Percentiles rank a stretch among this genome's conserved stretches.
Evolutionary conservation across 1,140 invertebrate species (phyloP).

Genomic region (Neodiprion pinetum): DNA sequence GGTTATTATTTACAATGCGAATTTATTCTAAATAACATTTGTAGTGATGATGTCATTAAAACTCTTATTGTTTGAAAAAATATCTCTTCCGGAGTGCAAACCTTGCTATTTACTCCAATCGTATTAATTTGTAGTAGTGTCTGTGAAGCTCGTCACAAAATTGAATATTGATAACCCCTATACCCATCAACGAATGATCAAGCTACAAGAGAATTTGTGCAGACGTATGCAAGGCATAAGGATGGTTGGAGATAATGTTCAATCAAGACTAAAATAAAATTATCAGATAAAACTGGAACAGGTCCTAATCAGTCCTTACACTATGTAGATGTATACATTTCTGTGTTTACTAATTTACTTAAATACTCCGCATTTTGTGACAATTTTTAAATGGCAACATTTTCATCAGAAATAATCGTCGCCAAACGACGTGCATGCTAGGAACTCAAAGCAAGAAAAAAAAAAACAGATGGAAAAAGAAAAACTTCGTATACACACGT

Average conservation of each 20-base stretch:
- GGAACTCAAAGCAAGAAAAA: neutral
- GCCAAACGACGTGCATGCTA: conserved; percentile 36
- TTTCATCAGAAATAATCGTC: conserved; percentile 35
- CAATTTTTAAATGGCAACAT: conserved; percentile 47
- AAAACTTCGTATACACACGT: conserved; percentile 23
- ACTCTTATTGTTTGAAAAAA: neutral
- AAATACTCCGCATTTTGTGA: conserved; percentile 59
- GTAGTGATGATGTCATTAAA: too few relatives aligned
- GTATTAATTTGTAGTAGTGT: neutral
- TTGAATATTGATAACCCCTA: conserved; percentile 13
- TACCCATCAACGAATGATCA: conserved; percentile 7
- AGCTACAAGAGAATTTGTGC: neutral
- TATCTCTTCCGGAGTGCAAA: neutral
- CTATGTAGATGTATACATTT: conserved; percentile 61
- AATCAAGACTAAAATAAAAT: conserved; percentile 9
- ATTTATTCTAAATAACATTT: neutral
- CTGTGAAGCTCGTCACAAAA: neutral
- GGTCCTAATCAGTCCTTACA: conserved; percentile 53
- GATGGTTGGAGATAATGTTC: conserved; percentile 23
- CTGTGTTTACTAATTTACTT: conserved; percentile 59
- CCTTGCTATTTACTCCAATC: neutral
- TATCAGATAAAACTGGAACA: conserved; percentile 47
- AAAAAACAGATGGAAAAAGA: neutral
- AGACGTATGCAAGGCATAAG: conserved; percentile 3
- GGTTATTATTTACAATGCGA: neutral